Evolutionary conservation across 1,140 invertebrate genomes (phyloP), one percentile per base, ranked within the genome.

Genomic region (Thalassaphorura encarpata): DNA sequence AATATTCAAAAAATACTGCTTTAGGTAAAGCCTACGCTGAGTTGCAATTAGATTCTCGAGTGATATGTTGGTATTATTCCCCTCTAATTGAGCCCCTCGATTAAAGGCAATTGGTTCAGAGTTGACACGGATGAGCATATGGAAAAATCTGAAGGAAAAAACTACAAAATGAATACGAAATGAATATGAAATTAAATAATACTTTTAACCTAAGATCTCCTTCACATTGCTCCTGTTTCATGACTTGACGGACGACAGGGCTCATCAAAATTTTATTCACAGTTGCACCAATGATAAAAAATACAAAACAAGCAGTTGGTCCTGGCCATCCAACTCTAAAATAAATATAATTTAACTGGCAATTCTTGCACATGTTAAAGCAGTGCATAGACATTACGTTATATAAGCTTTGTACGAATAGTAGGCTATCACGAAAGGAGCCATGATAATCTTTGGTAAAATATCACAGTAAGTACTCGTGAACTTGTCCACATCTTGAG

Each of bases 41-140:
- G 71, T 71, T 54, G 67, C 62, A 3, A 82, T 60, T 8, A 83
- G 66, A 1, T 64, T 58, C 5, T 71, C 56, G 3, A 83, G 64
- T 48, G 73, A 70, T 31, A 66, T 47, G 57, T 80, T 75, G 2
- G 75, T 69, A 57, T 77, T 75, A 19, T 65, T 55, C 31, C 71
- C 67, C 67, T 82, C 80, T 18, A 74, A 66, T 15, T 66, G 28
- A 13, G 74, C 74, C 24, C 71, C 72, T 45, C 73, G 69, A 60
- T 76, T 78, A 65, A 82, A 81, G 2, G 80, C 81, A 56, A 80
- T 75, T 2, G 78, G 74, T 67, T 82, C 80, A n/a, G 76, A 71
- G 68, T 81, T 75, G 1, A 72, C 69, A 42, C 80, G 66, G 15
- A 82, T 70, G 60, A 78, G 77, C 75, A 82, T 75, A 63, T 82